Evolutionary conservation across 1,140 invertebrate species (phyloP).

Genomic region (Chironomus tepperi): DNA sequence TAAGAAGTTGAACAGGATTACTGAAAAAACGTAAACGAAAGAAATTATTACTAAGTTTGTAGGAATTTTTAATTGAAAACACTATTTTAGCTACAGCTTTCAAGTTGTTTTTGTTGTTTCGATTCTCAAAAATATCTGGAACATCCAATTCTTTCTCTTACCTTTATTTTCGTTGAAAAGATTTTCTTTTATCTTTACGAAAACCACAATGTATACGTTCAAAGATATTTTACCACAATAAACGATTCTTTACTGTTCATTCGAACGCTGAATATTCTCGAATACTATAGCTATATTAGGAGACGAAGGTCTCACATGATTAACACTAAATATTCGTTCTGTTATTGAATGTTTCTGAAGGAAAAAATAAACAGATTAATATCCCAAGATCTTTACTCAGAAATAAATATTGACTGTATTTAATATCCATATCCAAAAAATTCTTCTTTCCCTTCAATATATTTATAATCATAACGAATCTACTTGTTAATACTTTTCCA

Average conservation of each 20-base stretch:
- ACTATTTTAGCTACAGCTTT: not conserved
- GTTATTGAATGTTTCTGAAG: too few species aligned
- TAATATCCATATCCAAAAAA: too few species aligned
- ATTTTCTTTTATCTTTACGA: not conserved
- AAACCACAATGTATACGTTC: not conserved
- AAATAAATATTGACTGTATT: too few species aligned
- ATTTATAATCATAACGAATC: too few species aligned
- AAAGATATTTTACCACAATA: not conserved
- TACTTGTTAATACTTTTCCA: not conserved
- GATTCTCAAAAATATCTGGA: not conserved
- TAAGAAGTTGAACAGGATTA: too few species aligned
- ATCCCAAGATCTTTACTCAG: too few species aligned
- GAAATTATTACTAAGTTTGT: not conserved
- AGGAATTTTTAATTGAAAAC: not conserved
- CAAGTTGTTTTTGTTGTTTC: not conserved
- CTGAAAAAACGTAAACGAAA: too few species aligned
- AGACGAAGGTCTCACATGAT: not conserved
- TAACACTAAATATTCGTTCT: not conserved
- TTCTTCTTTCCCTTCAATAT: too few species aligned
- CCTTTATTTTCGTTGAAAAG: not conserved
- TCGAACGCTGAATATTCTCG: not conserved
- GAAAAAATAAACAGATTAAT: too few species aligned
- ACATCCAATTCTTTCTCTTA: not conserved
- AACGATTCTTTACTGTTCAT: not conserved
- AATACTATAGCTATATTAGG: not conserved